These are phyloP conservation scores for Pollachius pollachius DNA, from an alignment of 2,113 vertebrate species.

Conservation along the genomic window DNA sequence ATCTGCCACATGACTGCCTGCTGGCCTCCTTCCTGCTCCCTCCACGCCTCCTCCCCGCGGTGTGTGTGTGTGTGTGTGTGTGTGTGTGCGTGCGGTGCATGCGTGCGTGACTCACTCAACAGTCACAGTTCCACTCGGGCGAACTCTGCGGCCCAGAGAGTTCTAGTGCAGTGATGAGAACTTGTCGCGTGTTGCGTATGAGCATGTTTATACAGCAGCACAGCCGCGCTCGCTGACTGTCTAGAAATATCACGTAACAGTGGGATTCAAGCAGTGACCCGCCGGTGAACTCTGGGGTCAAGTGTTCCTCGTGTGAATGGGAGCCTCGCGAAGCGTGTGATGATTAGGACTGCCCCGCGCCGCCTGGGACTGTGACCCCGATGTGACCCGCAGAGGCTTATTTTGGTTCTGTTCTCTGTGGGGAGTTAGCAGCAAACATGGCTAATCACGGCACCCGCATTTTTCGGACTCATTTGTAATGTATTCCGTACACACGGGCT, in stretches of 20 bases:
- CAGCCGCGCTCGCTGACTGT: slow-evolving; percentile 7
- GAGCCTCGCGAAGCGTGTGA: not conserved
- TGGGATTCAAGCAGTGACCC: not conserved
- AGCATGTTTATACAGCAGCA: slow-evolving; percentile 4
- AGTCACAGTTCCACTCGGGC: slow-evolving; percentile 38
- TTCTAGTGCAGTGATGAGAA: slow-evolving; percentile 13
- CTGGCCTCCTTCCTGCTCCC: too few species aligned
- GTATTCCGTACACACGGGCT: too few species aligned
- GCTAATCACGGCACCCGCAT: too few species aligned
- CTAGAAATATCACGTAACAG: slow-evolving; percentile 4
- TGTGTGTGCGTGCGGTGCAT: too few species aligned
- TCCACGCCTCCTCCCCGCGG: too few species aligned
- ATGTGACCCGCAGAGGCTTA: too few species aligned
- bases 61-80: too few species aligned
- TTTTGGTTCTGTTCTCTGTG: not conserved
- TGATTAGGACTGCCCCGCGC: not conserved
- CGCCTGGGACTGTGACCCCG: not conserved
- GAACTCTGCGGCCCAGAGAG: slow-evolving; percentile 27
- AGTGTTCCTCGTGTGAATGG: not conserved
- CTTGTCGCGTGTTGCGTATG: slow-evolving; percentile 5
- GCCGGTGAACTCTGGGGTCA: not conserved
- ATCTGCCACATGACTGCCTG: too few species aligned
- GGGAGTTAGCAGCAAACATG: too few species aligned
- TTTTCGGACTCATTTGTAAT: too few species aligned
- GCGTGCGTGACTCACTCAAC: slow-evolving; percentile 15